Evolutionary conservation across 35 echinoderm and acorn worm genomes (phyloP).

Genomic region (Ophiothrix spiculata): DNA sequence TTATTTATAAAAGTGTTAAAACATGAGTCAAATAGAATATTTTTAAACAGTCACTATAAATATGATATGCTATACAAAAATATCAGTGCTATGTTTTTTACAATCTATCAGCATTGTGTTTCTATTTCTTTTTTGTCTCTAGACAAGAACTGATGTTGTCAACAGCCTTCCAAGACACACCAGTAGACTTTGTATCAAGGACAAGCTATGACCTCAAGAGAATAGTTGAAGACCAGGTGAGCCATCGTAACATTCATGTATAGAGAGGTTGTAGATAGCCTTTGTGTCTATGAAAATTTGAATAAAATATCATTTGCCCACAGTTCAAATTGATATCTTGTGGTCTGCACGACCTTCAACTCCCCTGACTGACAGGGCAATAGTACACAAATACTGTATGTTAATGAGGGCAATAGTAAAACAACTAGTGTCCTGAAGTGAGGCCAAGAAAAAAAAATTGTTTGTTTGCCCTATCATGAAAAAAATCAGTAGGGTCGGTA

Average conservation of each 20-base stretch:
- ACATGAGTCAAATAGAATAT: too few relatives aligned
- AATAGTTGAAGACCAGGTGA: conserved; percentile 99
- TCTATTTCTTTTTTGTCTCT: too few relatives aligned
- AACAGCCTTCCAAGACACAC: conserved; percentile 65
- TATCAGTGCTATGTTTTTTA: too few relatives aligned
- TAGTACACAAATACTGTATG: neutral
- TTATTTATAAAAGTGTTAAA: too few relatives aligned
- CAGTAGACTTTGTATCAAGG: conserved; percentile 53
- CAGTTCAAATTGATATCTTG: neutral
- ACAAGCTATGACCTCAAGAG: conserved; percentile 90
- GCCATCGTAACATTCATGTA: neutral
- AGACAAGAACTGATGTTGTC: conserved; percentile 84
- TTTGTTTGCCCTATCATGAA: too few relatives aligned
- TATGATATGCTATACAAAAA: too few relatives aligned
- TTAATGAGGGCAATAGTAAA: neutral
- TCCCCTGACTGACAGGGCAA: neutral
- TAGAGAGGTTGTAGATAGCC: too few relatives aligned
- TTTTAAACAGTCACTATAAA: too few relatives aligned
- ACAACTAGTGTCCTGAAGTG: too few relatives aligned
- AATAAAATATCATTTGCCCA: neutral
- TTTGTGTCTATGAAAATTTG: neutral
- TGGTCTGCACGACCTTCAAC: neutral
- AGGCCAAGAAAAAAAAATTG: neutral
- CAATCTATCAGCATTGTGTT: too few relatives aligned
- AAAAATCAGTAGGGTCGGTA: too few relatives aligned